These are phyloP conservation scores for Threskiornis aethiopicus DNA, from an alignment of 2,797 vertebrate species.

Conservation along the genomic window DNA sequence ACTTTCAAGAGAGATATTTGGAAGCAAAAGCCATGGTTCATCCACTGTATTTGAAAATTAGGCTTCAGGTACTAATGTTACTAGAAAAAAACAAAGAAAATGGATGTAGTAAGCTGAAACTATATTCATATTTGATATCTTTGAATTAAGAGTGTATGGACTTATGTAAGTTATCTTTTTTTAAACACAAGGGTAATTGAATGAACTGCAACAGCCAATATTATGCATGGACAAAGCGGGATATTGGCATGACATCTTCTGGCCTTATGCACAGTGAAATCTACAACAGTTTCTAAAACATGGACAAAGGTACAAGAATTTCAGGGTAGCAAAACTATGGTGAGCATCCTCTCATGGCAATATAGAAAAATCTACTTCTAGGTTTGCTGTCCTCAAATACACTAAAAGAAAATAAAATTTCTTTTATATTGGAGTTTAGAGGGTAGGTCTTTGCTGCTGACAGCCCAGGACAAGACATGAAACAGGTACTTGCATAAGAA, in stretches of 20 bases:
- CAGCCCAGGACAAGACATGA: neutral
- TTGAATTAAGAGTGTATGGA: neutral
- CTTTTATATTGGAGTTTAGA: neutral
- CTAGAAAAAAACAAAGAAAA: neutral
- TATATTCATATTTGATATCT: neutral
- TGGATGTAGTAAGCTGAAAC: neutral
- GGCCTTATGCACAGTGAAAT: neutral
- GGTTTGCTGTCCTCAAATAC: neutral
- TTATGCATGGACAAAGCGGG: neutral
- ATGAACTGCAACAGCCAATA: neutral
- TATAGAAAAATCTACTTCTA: neutral
- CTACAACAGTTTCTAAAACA: neutral
- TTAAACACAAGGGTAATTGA: neutral
- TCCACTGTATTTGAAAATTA: neutral
- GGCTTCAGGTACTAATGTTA: neutral
- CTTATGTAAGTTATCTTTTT: rapidly evolving
- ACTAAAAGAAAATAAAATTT: neutral
- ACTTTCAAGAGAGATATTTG: neutral
- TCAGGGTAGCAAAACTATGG: neutral
- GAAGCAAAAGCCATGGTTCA: neutral
- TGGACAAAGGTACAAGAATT: neutral
- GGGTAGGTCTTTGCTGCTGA: neutral
- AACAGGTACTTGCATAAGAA: neutral
- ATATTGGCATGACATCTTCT: neutral
- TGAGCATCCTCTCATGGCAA: neutral